These are phyloP conservation scores for Rousettus madagascariensis DNA, from an alignment of 2,797 vertebrate genomes.

Conservation along the genomic window DNA sequence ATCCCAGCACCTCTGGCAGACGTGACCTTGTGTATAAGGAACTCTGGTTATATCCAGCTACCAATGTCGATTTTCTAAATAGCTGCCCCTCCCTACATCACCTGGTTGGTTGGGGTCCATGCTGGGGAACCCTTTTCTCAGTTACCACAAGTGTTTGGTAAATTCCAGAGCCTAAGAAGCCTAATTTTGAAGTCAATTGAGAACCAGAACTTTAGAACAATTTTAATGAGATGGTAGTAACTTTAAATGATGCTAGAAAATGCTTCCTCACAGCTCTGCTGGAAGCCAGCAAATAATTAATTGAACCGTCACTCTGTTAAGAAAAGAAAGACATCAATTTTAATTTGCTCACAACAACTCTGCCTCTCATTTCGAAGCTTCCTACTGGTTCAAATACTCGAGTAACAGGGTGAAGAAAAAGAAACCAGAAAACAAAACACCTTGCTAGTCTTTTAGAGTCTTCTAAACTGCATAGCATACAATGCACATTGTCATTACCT, in stretches of 20 bases:
- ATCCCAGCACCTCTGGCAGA: not conserved
- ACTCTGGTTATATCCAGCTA: not conserved
- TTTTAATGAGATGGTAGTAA: not conserved
- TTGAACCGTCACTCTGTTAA: not conserved
- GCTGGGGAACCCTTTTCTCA: not conserved
- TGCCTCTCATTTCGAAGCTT: not conserved
- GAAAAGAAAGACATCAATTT: not conserved
- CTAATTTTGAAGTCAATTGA: not conserved
- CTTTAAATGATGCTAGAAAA: not conserved
- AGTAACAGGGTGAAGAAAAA: too few relatives aligned
- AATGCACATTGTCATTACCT: accelerated
- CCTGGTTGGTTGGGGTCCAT: not conserved
- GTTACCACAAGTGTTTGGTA: not conserved
- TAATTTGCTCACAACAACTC: not conserved
- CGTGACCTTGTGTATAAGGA: not conserved
- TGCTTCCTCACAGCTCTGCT: not conserved
- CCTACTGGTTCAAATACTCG: not conserved
- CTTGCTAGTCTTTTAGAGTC: not conserved
- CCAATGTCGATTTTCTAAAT: not conserved
- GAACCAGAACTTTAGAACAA: not conserved
- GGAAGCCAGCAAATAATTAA: not conserved
- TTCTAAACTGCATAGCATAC: not conserved
- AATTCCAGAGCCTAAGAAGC: not conserved
- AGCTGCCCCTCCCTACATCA: not conserved
- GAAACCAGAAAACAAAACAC: not conserved